phyloP scores from a whole-genome alignment of 2,113 vertebrate species.

The Picathartes gymnocephalus region DNA sequence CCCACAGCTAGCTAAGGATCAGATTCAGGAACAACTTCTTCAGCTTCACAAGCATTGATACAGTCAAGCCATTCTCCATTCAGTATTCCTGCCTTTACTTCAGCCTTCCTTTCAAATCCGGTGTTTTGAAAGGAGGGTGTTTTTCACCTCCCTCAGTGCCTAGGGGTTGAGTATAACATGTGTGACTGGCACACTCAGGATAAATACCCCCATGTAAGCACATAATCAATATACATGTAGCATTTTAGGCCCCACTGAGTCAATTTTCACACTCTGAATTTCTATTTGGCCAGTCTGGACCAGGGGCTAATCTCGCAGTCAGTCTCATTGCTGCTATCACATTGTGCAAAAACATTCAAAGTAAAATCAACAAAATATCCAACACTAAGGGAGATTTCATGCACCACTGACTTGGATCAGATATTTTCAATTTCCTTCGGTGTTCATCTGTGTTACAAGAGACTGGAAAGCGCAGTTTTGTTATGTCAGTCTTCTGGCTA shows the following conservation, averaged over 20 bases:
- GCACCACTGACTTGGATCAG: background rate
- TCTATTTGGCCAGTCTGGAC: background rate
- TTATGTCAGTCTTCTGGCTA: background rate
- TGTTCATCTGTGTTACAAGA: background rate
- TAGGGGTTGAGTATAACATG: background rate
- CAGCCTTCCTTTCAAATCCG: background rate
- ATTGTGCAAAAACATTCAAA: background rate
- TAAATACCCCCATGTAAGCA: background rate
- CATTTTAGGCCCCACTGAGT: background rate
- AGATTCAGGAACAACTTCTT: background rate
- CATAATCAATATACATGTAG: background rate
- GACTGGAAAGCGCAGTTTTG: background rate
- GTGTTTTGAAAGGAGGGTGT: background rate
- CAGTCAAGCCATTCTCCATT: background rate
- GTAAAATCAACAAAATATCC: background rate
- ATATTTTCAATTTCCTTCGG: background rate
- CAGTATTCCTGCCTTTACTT: background rate
- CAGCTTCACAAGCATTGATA: background rate
- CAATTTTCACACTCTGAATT: background rate
- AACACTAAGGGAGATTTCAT: background rate
- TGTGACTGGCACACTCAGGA: background rate
- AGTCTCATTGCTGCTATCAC: background rate
- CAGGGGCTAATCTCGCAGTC: background rate
- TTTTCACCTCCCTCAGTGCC: background rate
- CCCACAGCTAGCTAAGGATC: background rate